Evolutionary conservation across 2,113 vertebrate species (phyloP).

Genomic region (Leiothrix lutea): DNA sequence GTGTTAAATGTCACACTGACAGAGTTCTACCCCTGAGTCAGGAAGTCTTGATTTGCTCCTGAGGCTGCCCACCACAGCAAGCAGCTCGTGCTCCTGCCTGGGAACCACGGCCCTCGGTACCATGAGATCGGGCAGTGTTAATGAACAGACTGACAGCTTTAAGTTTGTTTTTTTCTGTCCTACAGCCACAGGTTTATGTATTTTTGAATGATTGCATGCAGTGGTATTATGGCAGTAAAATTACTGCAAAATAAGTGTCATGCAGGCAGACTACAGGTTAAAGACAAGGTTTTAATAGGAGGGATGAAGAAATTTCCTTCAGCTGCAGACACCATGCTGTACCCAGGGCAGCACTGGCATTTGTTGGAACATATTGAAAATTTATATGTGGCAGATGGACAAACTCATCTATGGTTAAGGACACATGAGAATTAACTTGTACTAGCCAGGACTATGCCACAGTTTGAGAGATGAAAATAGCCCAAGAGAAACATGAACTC

Average conservation of each 20-base stretch:
- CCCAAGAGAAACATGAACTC: background rate
- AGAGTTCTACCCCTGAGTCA: background rate
- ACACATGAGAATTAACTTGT: background rate
- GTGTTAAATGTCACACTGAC: background rate
- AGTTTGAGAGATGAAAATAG: background rate
- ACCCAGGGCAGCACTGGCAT: background rate
- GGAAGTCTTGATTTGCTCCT: fast-evolving
- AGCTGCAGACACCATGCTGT: background rate
- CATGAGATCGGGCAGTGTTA: fast-evolving
- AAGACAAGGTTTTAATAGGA: background rate
- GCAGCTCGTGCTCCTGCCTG: background rate
- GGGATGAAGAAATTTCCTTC: background rate
- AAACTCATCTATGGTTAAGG: background rate
- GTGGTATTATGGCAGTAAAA: background rate
- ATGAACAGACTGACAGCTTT: background rate
- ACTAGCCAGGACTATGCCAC: background rate
- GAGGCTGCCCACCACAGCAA: background rate
- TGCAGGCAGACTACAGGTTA: background rate
- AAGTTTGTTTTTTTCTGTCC: background rate
- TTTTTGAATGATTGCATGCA: background rate
- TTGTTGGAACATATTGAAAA: slow-evolving; percentile 43
- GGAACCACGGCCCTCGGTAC: fast-evolving
- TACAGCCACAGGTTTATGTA: background rate
- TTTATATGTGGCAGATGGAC: background rate
- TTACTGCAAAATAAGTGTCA: background rate